These are phyloP conservation scores for Embidobia sp. DNA, from an alignment of 2,888 invertebrate species.

Conservation along the genomic window DNA sequence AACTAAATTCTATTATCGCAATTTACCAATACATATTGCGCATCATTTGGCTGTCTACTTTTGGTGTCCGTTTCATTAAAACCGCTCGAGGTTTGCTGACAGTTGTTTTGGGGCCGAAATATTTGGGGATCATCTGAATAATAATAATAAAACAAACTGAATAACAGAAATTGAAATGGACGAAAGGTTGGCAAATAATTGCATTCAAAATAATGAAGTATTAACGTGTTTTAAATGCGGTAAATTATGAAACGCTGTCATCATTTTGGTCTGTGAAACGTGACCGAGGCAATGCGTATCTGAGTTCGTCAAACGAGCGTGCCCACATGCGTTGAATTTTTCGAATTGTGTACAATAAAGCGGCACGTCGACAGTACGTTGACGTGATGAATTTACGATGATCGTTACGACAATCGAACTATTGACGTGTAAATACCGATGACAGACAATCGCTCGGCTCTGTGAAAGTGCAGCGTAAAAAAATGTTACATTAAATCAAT, in stretches of 20 bases:
- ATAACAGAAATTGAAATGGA: not conserved
- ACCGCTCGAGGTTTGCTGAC: too few species aligned
- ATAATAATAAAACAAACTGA: not conserved
- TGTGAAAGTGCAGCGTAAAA: slow-evolving; percentile 31
- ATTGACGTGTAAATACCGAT: slow-evolving; percentile 62
- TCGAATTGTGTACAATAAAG: slow-evolving; percentile 59
- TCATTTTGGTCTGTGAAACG: slow-evolving; percentile 41
- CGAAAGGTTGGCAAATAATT: slow-evolving; percentile 1
- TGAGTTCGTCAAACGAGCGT: slow-evolving; percentile 43
- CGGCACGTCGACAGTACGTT: slow-evolving; percentile 54
- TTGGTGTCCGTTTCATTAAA: too few species aligned
- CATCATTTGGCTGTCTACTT: too few species aligned
- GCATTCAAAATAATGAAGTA: slow-evolving; percentile 10
- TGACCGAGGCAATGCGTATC: slow-evolving; percentile 39
- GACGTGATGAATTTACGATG: slow-evolving; percentile 63
- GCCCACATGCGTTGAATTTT: slow-evolving; percentile 49
- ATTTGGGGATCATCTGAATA: too few species aligned
- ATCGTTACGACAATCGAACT: slow-evolving; percentile 64
- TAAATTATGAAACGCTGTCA: slow-evolving; percentile 37
- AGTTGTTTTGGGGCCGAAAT: too few species aligned
- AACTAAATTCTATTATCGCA: too few species aligned
- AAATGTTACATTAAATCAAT: slow-evolving; percentile 54
- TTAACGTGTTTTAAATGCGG: slow-evolving; percentile 26
- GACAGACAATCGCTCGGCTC: slow-evolving; percentile 57
- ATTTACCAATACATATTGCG: too few species aligned